Evolutionary conservation across 1,140 invertebrate species (phyloP).

Genomic region (Brevipalpus yothersi): DNA sequence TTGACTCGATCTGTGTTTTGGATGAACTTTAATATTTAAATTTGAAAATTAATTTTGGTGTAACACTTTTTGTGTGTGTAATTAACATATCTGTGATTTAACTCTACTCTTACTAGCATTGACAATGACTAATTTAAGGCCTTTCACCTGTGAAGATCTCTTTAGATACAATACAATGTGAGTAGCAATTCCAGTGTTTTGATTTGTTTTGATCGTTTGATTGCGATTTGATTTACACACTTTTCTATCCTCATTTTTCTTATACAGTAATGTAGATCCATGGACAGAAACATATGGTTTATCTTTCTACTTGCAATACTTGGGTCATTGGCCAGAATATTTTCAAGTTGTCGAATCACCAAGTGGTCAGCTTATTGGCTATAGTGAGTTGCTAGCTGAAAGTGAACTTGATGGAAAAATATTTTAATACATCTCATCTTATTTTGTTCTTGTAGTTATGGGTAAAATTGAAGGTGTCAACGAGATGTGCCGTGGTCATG

Average conservation of each 20-base stretch:
- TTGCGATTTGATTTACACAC: conserved; percentile 10
- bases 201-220: background rate
- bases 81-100: background rate
- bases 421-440: conserved; percentile 3
- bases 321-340: conserved; percentile 97
- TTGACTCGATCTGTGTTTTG: background rate
- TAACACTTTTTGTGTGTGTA: background rate
- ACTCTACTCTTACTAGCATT: background rate
- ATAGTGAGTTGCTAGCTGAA: conserved; percentile 25
- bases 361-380: conserved; percentile 88
- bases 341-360: conserved; percentile 88
- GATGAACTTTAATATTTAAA: background rate
- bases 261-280: conserved; percentile 59
- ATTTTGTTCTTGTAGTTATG: conserved; percentile 49
- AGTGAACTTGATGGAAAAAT: background rate
- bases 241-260: conserved; percentile 26
- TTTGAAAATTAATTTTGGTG: background rate
- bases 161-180: conserved; percentile 88
- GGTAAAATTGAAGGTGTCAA: conserved; percentile 87
- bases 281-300: conserved; percentile 93
- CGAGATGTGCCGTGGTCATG: conserved; percentile 96
- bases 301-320: conserved; percentile 89
- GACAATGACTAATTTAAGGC: conserved; percentile 68
- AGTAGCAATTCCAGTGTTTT: conserved; percentile 25
- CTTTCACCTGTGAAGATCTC: conserved; percentile 79